Conservation (phyloP, 2,113 vertebrate genomes). For the Todiramphus chloris region DNA sequence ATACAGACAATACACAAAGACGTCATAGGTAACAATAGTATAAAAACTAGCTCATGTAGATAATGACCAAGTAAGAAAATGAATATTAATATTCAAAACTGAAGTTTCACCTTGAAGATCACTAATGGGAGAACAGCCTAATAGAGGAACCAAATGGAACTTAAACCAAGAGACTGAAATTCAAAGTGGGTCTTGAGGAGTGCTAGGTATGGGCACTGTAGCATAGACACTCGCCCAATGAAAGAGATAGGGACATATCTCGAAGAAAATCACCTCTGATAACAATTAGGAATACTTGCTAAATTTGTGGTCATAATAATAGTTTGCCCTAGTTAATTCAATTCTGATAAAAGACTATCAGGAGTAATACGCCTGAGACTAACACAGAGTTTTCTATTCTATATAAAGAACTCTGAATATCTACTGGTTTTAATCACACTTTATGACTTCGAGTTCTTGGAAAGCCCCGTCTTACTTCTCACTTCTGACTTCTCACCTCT, state of each 20-base stretch:
- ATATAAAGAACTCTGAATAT: neutral
- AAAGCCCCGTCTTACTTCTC: slow-evolving; percentile 20
- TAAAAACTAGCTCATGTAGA: neutral
- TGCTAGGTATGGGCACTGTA: neutral
- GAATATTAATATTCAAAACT: neutral
- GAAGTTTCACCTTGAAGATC: neutral
- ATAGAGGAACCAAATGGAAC: neutral
- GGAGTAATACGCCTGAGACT: neutral
- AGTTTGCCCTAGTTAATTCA: too few species aligned
- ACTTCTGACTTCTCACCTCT: neutral
- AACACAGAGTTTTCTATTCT: neutral
- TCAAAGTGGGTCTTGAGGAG: neutral
- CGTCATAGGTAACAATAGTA: neutral
- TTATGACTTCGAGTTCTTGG: neutral
- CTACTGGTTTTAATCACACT: neutral
- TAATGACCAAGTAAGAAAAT: neutral
- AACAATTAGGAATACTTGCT: neutral
- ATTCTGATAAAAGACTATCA: neutral
- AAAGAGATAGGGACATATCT: neutral
- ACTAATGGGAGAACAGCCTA: neutral
- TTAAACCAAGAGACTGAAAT: neutral
- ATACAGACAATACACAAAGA: neutral
- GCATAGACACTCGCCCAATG: neutral
- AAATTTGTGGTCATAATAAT: too few species aligned
- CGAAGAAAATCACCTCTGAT: too few species aligned